These are phyloP conservation scores for Sphyrna mokarran DNA, from an alignment of 2,113 vertebrate genomes.

Conservation along the genomic window DNA sequence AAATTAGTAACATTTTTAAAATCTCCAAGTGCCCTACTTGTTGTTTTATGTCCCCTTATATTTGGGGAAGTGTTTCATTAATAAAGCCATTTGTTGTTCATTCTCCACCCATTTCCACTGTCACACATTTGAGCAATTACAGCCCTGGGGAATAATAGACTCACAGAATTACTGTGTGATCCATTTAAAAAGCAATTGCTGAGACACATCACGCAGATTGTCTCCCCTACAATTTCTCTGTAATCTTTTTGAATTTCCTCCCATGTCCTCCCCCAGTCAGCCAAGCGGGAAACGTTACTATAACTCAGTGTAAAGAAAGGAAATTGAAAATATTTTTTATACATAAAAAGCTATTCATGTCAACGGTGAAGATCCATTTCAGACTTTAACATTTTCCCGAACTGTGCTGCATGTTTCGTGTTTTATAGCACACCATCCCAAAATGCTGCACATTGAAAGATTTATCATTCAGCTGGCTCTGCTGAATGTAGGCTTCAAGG, in stretches of 20 bases:
- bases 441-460: background rate
- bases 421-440: background rate
- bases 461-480: background rate
- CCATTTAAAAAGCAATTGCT: slow-evolving; percentile 10
- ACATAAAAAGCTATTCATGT: background rate
- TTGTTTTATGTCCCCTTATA: background rate
- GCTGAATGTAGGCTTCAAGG: background rate
- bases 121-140: background rate
- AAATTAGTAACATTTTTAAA: background rate
- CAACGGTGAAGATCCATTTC: background rate
- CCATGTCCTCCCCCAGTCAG: background rate
- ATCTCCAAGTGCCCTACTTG: background rate
- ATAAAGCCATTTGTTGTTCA: background rate
- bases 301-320: background rate
- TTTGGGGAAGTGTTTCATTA: background rate
- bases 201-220: background rate
- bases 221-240: background rate
- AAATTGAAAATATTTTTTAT: background rate
- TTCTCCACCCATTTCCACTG: background rate
- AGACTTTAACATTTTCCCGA: background rate
- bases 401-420: background rate
- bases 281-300: background rate
- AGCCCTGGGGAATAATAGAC: background rate
- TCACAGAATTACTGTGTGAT: background rate
- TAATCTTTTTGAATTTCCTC: background rate